Evolutionary conservation across 2,888 invertebrate species (phyloP), one percentile per base, ranked within the genome.

Genomic region (Stenurella melanura): DNA sequence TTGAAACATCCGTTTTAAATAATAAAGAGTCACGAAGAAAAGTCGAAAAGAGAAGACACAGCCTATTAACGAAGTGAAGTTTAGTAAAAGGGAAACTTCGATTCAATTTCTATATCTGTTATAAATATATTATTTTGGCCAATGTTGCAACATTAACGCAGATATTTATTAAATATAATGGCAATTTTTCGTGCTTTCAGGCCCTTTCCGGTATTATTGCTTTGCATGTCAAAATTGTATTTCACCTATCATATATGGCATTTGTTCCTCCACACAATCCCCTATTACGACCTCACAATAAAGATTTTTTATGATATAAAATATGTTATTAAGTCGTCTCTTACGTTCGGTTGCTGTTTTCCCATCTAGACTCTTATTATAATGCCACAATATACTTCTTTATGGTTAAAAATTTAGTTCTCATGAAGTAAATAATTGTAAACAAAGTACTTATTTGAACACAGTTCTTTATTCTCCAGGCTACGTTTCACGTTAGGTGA

Each of bases 201-300:
- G 15, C 4, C 19, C 58, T 11, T 58, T 21, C 21, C 11, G 21
- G 21, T 10, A 11, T 58, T 58, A 19, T 21, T 19, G 19, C 21
- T 58, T 19, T 58, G 58, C 58, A 58, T 58, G 58, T 19, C 58
- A 50, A 50, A 50, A 50, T 50, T 50, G 6, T 50, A n/a, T 50
- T 50, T 50, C 50, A n/a, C 6, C 50, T 50, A 0, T n/a, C n/a
- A n/a, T 7, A 50, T 6, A 6, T 50, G 15, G 4, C 12, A n/a
- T 50, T 12, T 50, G n/a, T 50, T n/a, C 4, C 15, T 6, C 5
- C 3, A n/a, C 12, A 50, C 6, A n/a, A 15, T 50, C n/a, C 50
- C 12, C 15, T 50, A 50, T 50, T 50, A 42, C 12, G n/a, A 7
- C 6, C 3, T n/a, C 50, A 6, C 15, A n/a, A 26, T 34, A 50